Evolutionary conservation across 2,888 invertebrate genomes (phyloP), one percentile per base, ranked within the genome.

Genomic region (Watsonalla cultraria): DNA sequence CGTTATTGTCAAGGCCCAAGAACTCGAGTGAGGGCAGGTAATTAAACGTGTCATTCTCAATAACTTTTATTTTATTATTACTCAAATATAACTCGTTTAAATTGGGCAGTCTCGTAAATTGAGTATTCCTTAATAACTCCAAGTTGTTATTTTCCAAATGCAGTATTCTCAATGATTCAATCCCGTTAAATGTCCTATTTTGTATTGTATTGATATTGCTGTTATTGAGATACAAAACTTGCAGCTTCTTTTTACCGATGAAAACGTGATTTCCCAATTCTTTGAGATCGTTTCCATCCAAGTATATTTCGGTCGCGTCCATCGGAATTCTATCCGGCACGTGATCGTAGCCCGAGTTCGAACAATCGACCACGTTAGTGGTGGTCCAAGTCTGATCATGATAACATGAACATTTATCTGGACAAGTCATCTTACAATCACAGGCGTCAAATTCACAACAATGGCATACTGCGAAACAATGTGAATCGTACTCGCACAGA

Each of bases 361-460:
- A 94, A 89, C 96, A 96, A 90, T 96, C 95, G 64, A 96, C 96
- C 54, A 96, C 95, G 91, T 96, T 96, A 64, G 77, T 77, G 76
- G 95, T 94, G 69, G 94, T 93, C 95, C 96, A 96, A 69, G 94
- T 94, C 84, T 95, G 94, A 90, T 97, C 96, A 90, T 96, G 96
- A 92, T 94, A 97, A 82, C 97, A 97, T 65, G 94, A 94, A 85
- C 97, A 97, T 81, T 94, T 95, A 81, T 93, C 93, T 64, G 97
- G 97, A 82, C 97, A 97, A 69, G 95, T 95, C 95, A 96, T 96
- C 92, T 96, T 95, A 86, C 97, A 97, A 89, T 97, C 97, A 88
- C 97, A 97, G 61, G 96, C 96, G 83, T 96, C 96, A 91, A 95
- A 97, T 80, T 96, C 96, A 89, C 97, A 97, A 88, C 97, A 97